Conservation (phyloP, 2,113 vertebrate genomes). For the Cyanoderma ruficeps region DNA sequence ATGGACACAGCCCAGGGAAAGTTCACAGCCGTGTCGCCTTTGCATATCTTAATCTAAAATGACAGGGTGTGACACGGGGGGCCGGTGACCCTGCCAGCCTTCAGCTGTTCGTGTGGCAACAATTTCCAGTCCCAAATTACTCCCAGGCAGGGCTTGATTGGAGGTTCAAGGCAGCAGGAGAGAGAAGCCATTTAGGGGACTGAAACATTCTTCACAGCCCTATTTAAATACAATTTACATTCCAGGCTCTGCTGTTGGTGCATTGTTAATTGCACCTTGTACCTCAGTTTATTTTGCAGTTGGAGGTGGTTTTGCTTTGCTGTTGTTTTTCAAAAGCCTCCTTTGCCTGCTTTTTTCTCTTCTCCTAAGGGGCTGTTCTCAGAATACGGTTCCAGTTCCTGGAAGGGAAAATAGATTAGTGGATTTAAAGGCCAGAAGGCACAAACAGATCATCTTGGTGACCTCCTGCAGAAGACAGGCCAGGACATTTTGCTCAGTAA, state of each 20-base stretch:
- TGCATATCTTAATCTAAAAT: constrained; percentile 99
- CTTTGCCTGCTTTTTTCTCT: background rate
- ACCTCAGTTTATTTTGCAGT: constrained; percentile 60
- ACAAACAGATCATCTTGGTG: constrained; percentile 49
- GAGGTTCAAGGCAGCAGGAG: constrained; percentile 54
- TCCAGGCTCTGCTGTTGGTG: constrained; percentile 63
- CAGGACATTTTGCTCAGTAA: constrained; percentile 27
- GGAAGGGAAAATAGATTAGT: constrained; percentile 62
- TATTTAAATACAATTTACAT: constrained; percentile 75
- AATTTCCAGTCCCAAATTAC: constrained; percentile 93
- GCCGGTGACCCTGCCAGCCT: constrained; percentile 86
- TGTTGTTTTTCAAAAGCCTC: constrained; percentile 52
- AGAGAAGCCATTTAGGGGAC: constrained; percentile 64
- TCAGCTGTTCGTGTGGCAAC: constrained; percentile 88
- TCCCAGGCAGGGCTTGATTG: constrained; percentile 79
- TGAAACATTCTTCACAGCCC: constrained; percentile 58
- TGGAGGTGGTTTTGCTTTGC: constrained; percentile 25
- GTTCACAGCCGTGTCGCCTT: constrained; percentile 84
- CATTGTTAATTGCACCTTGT: constrained; percentile 69
- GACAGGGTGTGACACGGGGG: constrained; percentile 94
- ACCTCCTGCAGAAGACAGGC: constrained; percentile 47
- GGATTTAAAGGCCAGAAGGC: constrained; percentile 60
- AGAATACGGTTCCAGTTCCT: constrained; percentile 45
- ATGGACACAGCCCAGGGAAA: constrained; percentile 77
- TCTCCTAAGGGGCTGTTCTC: constrained; percentile 40